Conservation (phyloP, 1,140 invertebrate species). For the Orchestia grillus region DNA sequence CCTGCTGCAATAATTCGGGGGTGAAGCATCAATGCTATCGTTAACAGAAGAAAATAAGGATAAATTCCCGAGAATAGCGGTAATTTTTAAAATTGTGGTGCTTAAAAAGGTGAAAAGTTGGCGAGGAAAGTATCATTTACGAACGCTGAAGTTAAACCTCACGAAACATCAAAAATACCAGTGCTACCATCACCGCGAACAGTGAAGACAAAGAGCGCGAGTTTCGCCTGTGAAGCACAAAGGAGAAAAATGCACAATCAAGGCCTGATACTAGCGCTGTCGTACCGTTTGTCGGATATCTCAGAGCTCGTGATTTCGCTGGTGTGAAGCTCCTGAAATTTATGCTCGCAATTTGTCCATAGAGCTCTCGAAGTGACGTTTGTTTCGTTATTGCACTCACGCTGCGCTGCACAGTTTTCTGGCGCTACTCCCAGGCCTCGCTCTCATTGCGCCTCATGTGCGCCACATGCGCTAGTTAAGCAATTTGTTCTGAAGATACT, state of each 20-base stretch:
- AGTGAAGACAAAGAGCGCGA: not conserved
- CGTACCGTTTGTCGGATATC: not conserved
- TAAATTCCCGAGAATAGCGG: too few species aligned
- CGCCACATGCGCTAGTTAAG: not conserved
- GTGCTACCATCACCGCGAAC: too few species aligned
- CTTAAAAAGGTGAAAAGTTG: too few species aligned
- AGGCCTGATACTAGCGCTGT: too few species aligned
- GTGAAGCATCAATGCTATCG: too few species aligned
- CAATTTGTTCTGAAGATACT: not conserved
- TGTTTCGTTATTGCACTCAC: not conserved
- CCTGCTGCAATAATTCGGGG: too few species aligned
- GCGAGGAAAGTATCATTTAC: too few species aligned
- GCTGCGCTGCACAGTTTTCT: not conserved
- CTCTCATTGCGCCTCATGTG: not conserved
- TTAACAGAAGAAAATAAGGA: too few species aligned
- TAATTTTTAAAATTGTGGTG: too few species aligned
- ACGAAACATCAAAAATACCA: too few species aligned
- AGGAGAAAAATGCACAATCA: not conserved
- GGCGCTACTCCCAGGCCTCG: not conserved
- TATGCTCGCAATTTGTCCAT: not conserved
- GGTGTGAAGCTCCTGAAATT: not conserved
- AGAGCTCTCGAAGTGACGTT: not conserved
- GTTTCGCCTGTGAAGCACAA: not conserved
- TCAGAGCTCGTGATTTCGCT: not conserved
- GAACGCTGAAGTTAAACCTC: too few species aligned